Base-by-base conservation (phyloP, 23 tunicate genomes). In the Styela plicata region DNA sequence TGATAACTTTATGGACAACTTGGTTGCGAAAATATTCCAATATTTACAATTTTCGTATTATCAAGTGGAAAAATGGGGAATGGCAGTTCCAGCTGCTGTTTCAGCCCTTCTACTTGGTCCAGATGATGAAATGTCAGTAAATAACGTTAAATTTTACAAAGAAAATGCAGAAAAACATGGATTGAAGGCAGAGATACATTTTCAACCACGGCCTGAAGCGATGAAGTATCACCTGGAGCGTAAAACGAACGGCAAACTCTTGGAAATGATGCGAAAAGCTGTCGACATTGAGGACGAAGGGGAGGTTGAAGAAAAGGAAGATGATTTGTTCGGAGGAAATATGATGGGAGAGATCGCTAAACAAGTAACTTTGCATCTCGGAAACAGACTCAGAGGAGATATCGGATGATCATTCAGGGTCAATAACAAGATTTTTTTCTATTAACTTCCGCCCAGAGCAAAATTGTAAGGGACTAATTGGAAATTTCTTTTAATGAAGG, bases 21-120 rank as follows among this genome's bases (percentile, higher is more conserved):
- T 83, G 34, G 64, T 88, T 1, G 61, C 87, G 36, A 52, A 33
- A 34, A 63, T 74, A 27, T 88, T 31, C 61, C 52, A 83, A 21
- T 88, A 88, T 62, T 73, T 88, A 3, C 93, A 88, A 74, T 88
- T 88, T 71, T 66, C 87, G 0, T 83, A 88, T 63, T 79, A 80
- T 31, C 70, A 76, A 29, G 63, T 78, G 22, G 93, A 74, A 2
- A 83, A 83, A 5, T 68, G 37, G 31, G 36, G 36, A 28, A 78
- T 66, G 79, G 87, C 93, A 0, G 87, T 79, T 1, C 79, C 87
- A 3, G 87, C 87, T 28, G 93, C 93, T 36, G 93, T 84, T 20
- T 66, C 87, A 67, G 84, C 71, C 0, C 61, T 83, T 30, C 66
- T 88, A 34, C 68, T 88, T 0, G 31, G 76, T 33, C 84, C 86